Conservation (phyloP, 2,888 invertebrate species). For the Alloplasta piceator region DNA sequence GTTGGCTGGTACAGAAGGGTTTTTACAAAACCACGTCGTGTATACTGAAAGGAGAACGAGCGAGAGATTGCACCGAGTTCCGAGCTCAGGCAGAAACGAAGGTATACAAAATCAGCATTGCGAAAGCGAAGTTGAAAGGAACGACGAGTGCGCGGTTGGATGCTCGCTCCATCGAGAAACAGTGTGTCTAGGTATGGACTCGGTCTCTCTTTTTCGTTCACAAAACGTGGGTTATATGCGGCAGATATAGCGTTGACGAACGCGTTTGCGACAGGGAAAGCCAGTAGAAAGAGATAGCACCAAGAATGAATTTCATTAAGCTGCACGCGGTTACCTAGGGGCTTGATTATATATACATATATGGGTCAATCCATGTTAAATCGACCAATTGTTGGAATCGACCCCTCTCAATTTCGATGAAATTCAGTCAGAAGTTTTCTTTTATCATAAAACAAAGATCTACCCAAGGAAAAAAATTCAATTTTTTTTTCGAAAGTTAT, state of each 20-base stretch:
- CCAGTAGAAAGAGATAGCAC: slow-evolving; percentile 16
- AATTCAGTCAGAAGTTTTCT: too few species aligned
- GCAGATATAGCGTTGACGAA: slow-evolving; percentile 49
- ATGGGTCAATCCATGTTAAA: too few species aligned
- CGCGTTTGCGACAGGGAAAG: slow-evolving; percentile 17
- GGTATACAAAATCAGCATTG: slow-evolving; percentile 52
- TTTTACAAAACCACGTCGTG: slow-evolving; percentile 5
- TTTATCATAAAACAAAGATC: too few species aligned
- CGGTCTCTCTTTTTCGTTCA: slow-evolving; percentile 11
- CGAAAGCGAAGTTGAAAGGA: slow-evolving; percentile 33
- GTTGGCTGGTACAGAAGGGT: not conserved
- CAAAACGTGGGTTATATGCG: not conserved
- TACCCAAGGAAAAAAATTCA: too few species aligned
- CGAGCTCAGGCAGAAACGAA: slow-evolving; percentile 32
- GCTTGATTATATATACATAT: not conserved
- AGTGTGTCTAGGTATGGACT: not conserved
- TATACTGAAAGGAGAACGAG: slow-evolving; percentile 29
- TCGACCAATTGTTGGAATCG: too few species aligned
- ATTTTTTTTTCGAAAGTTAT: too few species aligned
- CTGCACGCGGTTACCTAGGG: slow-evolving; percentile 13
- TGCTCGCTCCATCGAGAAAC: slow-evolving; percentile 27
- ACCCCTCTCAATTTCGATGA: too few species aligned
- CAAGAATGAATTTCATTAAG: slow-evolving; percentile 61
- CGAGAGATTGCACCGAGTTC: slow-evolving; percentile 38
- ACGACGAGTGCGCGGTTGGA: slow-evolving; percentile 18